These are phyloP conservation scores for Phoxinus phoxinus DNA, from an alignment of 2,113 vertebrate genomes.

Conservation along the genomic window DNA sequence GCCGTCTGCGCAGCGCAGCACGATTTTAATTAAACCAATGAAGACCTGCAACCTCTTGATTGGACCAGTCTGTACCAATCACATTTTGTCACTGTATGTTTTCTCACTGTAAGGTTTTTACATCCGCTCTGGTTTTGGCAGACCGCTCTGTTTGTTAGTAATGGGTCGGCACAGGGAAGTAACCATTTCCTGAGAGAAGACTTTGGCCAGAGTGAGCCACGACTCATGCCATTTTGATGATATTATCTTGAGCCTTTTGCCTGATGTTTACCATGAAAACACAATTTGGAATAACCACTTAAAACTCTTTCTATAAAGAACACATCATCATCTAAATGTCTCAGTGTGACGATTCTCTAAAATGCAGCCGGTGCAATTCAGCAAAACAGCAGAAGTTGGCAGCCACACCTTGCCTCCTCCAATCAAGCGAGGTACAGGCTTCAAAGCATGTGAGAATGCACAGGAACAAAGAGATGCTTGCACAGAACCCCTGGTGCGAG, in stretches of 20 bases:
- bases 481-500: constrained; percentile 9
- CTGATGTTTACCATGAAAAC: neutral
- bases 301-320: constrained; percentile 2
- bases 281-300: neutral
- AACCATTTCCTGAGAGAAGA: neutral
- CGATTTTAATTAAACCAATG: no score
- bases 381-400: constrained; percentile 11
- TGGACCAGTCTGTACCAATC: no score
- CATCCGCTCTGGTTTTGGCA: neutral
- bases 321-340: neutral
- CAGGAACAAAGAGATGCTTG: constrained; percentile 15
- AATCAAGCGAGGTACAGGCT: constrained; percentile 18
- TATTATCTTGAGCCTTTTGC: neutral
- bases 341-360: constrained; percentile 8
- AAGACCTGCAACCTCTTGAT: no score
- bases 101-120: no score
- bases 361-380: constrained; percentile 24
- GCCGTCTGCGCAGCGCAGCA: no score
- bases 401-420: constrained; percentile 28
- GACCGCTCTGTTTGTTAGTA: neutral
- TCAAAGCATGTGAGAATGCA: neutral
- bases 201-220: neutral
- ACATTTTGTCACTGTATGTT: no score
- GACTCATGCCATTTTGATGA: neutral
- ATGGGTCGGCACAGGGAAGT: neutral